A percentile compares a stretch with the other conserved stretches of the same genome.
Conservation (phyloP, 2,888 invertebrate species). For the Argyra leucocephala region DNA sequence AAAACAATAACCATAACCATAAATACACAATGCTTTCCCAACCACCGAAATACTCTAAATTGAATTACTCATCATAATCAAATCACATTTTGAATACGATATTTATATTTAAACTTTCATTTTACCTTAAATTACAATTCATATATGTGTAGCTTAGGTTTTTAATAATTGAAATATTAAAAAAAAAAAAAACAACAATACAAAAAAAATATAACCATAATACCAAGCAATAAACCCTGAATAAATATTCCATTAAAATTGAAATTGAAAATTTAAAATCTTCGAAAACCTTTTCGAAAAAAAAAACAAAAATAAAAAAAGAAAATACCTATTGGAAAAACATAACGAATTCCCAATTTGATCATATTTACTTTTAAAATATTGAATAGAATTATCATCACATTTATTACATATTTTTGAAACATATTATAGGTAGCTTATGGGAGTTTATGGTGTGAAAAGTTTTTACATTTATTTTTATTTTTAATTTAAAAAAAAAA, state of each 20-base stretch:
- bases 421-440: no score
- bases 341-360: neutral
- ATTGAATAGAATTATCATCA: neutral
- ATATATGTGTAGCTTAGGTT: neutral
- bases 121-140: neutral
- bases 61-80: neutral
- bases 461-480: neutral
- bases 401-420: no score
- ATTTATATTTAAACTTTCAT: neutral
- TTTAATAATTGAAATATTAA: neutral
- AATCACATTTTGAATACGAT: neutral
- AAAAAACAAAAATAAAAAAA: neutral
- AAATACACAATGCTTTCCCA: no score
- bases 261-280: neutral
- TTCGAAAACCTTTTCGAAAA: neutral
- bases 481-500: no score
- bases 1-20: no score
- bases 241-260: constrained; percentile 1
- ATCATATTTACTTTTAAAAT: neutral
- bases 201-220: no score
- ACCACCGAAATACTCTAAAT: neutral
- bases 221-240: neutral
- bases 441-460: neutral
- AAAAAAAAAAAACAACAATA: no score
- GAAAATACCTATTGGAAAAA: neutral